Evolutionary conservation across 1,140 invertebrate species (phyloP).

Genomic region (Megalopta genalis): DNA sequence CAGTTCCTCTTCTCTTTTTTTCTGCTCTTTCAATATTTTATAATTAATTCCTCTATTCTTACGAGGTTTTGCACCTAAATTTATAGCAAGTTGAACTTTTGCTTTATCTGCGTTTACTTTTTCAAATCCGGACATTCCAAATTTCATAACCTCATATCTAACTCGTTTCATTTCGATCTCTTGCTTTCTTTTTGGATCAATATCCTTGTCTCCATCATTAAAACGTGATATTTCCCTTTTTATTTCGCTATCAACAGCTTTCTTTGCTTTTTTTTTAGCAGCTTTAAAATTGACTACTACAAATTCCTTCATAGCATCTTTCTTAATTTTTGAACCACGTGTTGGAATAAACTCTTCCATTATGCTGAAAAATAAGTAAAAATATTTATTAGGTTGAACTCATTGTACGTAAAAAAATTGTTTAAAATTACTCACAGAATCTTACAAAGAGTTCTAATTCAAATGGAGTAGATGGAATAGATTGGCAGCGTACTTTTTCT

Average conservation of each 20-base stretch:
- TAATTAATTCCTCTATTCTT: constrained; percentile 83
- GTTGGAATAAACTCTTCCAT: constrained; percentile 80
- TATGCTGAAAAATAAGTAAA: constrained; percentile 26
- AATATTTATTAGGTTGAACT: neutral
- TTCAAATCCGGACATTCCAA: constrained; percentile 83
- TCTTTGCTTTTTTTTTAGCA: constrained; percentile 78
- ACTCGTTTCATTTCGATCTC: constrained; percentile 82
- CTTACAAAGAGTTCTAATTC: no score
- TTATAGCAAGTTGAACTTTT: constrained; percentile 82
- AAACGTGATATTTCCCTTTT: neutral
- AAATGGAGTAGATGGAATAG: no score
- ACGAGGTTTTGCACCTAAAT: constrained; percentile 83
- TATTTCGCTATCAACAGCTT: neutral
- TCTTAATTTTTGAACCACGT: constrained; percentile 79
- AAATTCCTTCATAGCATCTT: constrained; percentile 76
- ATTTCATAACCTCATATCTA: constrained; percentile 84
- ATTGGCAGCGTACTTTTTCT: no score
- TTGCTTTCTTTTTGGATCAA: constrained; percentile 61
- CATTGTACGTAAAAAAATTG: neutral
- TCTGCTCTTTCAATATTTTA: constrained; percentile 78
- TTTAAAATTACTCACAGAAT: no score
- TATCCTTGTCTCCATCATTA: neutral
- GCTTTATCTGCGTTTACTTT: constrained; percentile 81
- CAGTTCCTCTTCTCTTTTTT: constrained; percentile 73
- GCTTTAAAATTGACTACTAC: constrained; percentile 78